These are phyloP conservation scores for Ladona fulva DNA, from an alignment of 1,140 invertebrate species.

Conservation along the genomic window DNA sequence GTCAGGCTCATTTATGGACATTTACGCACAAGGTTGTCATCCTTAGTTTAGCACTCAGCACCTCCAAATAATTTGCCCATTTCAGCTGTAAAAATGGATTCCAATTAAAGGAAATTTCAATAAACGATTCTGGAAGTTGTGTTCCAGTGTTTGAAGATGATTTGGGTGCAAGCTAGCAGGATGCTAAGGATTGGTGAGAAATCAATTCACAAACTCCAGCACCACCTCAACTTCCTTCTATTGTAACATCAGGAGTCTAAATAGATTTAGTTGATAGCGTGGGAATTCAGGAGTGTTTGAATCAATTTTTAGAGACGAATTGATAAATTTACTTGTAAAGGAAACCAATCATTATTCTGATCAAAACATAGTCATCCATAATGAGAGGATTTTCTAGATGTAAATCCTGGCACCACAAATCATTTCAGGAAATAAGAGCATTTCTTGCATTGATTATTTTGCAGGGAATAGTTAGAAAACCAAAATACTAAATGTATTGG, in stretches of 20 bases:
- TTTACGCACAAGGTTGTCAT: too few species aligned
- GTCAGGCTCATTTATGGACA: too few species aligned
- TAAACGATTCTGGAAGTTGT: too few species aligned
- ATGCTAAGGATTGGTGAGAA: neutral
- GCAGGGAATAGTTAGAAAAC: too few species aligned
- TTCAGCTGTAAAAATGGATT: too few species aligned
- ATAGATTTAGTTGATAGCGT: neutral
- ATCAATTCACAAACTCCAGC: neutral
- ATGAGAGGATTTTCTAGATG: neutral
- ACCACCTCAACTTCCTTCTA: neutral
- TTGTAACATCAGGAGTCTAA: neutral
- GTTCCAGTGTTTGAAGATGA: too few species aligned
- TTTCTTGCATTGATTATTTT: too few species aligned
- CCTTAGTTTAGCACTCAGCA: too few species aligned
- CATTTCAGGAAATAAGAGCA: too few species aligned
- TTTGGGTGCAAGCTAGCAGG: too few species aligned
- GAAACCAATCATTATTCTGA: neutral
- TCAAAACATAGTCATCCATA: neutral
- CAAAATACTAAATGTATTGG: neutral
- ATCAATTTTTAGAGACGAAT: neutral
- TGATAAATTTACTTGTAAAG: neutral
- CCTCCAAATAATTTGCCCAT: neutral
- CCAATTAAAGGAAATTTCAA: too few species aligned
- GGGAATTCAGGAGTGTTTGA: neutral
- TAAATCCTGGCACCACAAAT: neutral